Evolutionary conservation across 2,113 vertebrate genomes (phyloP), one percentile per base, ranked within the genome.

Genomic region (Dromaius novaehollandiae): DNA sequence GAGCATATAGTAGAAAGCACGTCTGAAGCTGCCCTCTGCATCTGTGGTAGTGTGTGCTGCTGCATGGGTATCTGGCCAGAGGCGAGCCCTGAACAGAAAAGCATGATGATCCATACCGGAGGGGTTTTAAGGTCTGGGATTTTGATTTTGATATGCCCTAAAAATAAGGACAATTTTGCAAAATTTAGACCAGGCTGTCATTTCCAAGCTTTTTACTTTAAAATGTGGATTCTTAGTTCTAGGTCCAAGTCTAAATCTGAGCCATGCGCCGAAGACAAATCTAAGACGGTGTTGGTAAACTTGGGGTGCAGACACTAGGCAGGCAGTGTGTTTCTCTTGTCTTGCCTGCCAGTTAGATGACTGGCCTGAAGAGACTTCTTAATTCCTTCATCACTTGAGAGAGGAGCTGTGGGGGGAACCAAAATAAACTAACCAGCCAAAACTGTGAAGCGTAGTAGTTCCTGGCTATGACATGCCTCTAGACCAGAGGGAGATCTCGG

Each of bases 251-350:
- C 24, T 63, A 56, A 61, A 79, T 82, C 44, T 89, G 55, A 79
- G 30, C 11, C 18, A 4, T 44, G n/a, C 0, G 1, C 16, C 21
- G 71, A 28, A 66, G 28, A 32, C 80, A 20, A 82, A 69, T 58
- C 7, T 7, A 7, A 9, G 11, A 4, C 1, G 0, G 2, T 28
- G 2, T 3, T 17, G 18, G 15, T 63, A 71, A 12, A 32, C 88
- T 46, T 81, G 8, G 28, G 48, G 63, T 36, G 17, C 30, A 51
- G n/a, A 58, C n/a, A 50, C 8, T 8, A 36, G 18, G 12, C 6
- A 55, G 50, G 21, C 36, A 0, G 0, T 40, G 8, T 48, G 11
- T 76, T 86, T 75, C 20, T 24, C 18, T 88, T n/a, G 5, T 40
- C 60, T 22, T 32, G 30, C 13, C 11, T 83, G 71, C 5, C 26